These are phyloP conservation scores for Caenorhabditis macrosperma DNA, from an alignment of 2,888 invertebrate genomes.

Conservation along the genomic window DNA sequence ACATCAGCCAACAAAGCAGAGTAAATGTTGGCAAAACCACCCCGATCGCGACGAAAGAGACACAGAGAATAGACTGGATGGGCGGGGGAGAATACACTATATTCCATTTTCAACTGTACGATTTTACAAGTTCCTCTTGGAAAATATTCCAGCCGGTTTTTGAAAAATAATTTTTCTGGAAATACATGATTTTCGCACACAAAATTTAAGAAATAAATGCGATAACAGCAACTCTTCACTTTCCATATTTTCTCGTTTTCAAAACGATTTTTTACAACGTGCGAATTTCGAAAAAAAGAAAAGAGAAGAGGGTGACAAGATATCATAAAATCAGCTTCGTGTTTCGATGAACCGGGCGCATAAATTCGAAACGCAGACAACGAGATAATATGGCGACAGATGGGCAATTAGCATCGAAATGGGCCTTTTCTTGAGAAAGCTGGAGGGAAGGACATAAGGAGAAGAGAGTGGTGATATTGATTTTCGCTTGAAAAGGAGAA, in stretches of 20 bases:
- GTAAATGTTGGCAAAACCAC: conserved; percentile 6
- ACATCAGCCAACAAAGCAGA: conserved; percentile 17
- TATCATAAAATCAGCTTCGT: background rate
- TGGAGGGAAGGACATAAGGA: too few species aligned
- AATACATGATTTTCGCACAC: too few species aligned
- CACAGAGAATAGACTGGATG: background rate
- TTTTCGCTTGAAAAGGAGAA: background rate
- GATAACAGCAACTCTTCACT: too few species aligned
- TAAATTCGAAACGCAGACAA: background rate
- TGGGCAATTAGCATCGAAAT: background rate
- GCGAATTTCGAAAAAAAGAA: too few species aligned
- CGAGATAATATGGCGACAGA: background rate
- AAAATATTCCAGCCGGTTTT: too few species aligned
- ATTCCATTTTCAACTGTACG: background rate
- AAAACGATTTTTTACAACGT: too few species aligned
- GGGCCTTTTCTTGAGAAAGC: background rate
- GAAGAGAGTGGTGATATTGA: too few species aligned
- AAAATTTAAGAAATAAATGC: too few species aligned
- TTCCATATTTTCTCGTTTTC: too few species aligned
- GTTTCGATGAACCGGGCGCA: background rate
- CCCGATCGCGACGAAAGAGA: background rate
- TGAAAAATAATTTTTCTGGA: too few species aligned
- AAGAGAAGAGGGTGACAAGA: background rate
- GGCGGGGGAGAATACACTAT: background rate
- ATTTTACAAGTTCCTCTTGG: background rate